Percentiles rank a stretch among this genome's conserved stretches.
These are phyloP conservation scores for Stratiomys singularior DNA, from an alignment of 2,888 invertebrate species.

Conservation along the genomic window DNA sequence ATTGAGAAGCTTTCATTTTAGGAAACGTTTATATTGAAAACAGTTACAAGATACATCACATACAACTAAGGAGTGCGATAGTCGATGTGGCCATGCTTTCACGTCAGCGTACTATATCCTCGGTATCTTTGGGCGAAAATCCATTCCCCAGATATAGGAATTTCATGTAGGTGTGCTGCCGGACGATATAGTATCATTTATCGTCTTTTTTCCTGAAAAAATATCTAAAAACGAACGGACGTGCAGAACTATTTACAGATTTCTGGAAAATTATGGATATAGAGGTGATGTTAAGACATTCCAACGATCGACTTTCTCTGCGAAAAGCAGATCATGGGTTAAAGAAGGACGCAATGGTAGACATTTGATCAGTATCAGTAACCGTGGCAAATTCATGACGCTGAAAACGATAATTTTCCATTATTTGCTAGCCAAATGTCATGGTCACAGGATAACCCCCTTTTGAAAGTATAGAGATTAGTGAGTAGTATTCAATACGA, in stretches of 20 bases:
- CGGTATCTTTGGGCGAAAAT: background rate
- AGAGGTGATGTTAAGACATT: no score
- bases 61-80: background rate
- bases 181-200: slow-evolving; percentile 48
- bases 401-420: no score
- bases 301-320: no score
- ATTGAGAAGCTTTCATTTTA: slow-evolving; percentile 51
- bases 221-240: background rate
- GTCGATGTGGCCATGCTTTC: slow-evolving; percentile 22
- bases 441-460: no score
- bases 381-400: no score
- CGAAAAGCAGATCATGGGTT: no score
- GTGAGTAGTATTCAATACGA: no score
- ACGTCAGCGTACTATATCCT: background rate
- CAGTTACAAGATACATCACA: slow-evolving; percentile 46
- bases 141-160: slow-evolving; percentile 48
- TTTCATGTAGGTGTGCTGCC: slow-evolving; percentile 47
- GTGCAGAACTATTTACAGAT: slow-evolving; percentile 16
- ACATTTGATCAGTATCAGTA: no score
- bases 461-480: no score
- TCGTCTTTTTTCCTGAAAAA: slow-evolving; percentile 39
- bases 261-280: background rate
- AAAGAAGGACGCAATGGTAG: no score
- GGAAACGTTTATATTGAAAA: slow-evolving; percentile 51
- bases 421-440: no score